Evolutionary conservation across 2,888 invertebrate species (phyloP).

Genomic region (Dione juno): DNA sequence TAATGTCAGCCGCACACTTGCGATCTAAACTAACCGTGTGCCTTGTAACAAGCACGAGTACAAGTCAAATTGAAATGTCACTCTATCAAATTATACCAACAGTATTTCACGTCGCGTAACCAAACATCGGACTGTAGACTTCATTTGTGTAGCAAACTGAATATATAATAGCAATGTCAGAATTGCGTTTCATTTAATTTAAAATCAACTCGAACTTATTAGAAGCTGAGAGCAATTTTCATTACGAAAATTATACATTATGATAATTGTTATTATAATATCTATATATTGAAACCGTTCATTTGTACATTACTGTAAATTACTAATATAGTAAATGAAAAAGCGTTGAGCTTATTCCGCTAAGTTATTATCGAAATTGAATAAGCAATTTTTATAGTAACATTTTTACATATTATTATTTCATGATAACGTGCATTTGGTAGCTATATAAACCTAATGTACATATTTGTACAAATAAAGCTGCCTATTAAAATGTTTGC

Average conservation of each 20-base stretch:
- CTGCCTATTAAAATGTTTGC: too few relatives aligned
- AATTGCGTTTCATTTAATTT: slow-evolving; percentile 27
- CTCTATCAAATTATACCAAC: slow-evolving; percentile 56
- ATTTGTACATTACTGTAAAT: neutral
- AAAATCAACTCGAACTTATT: slow-evolving; percentile 22
- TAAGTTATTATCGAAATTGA: neutral
- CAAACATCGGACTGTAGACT: slow-evolving; percentile 37
- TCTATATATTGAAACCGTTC: neutral
- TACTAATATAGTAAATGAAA: slow-evolving; percentile 3
- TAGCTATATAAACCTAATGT: neutral
- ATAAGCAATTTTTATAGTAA: neutral
- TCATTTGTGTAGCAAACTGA: slow-evolving; percentile 34
- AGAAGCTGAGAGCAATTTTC: slow-evolving; percentile 8
- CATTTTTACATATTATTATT: neutral
- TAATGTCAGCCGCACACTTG: slow-evolving; percentile 39
- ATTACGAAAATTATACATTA: slow-evolving; percentile 21
- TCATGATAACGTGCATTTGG: neutral
- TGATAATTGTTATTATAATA: slow-evolving; percentile 8
- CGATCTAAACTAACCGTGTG: slow-evolving; percentile 36
- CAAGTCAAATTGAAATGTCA: slow-evolving; percentile 77
- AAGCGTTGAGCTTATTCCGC: neutral
- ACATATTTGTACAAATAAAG: too few relatives aligned
- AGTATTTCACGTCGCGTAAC: slow-evolving; percentile 37
- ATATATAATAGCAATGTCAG: slow-evolving; percentile 34
- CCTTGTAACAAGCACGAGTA: slow-evolving; percentile 49